These are phyloP conservation scores for Choristoneura rosaceana DNA, from an alignment of 2,888 invertebrate species.

Conservation along the genomic window DNA sequence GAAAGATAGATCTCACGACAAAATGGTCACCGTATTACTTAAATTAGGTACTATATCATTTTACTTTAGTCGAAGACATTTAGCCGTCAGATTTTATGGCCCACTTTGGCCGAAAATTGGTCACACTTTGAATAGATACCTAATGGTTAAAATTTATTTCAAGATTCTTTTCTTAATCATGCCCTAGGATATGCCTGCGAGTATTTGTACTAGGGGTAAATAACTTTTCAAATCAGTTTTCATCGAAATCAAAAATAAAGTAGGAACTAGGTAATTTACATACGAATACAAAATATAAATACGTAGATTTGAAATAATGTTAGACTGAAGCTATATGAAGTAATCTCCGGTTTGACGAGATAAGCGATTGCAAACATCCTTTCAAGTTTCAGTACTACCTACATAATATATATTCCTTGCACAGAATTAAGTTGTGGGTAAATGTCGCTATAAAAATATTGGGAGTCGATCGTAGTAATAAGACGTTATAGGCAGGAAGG, in stretches of 20 bases:
- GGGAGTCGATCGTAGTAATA: conserved; percentile 10
- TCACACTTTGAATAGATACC: too few species aligned
- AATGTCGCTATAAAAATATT: conserved; percentile 30
- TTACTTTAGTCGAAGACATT: too few species aligned
- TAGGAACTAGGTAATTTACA: background rate
- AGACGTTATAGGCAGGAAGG: conserved; percentile 46
- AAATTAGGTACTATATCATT: too few species aligned
- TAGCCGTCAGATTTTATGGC: too few species aligned
- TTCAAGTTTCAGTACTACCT: background rate
- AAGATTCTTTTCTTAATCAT: too few species aligned
- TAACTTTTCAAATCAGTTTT: too few species aligned
- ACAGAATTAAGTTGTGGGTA: conserved; percentile 1
- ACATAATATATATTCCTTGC: background rate
- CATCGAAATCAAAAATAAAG: background rate
- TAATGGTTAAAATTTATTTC: too few species aligned
- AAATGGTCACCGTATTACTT: too few species aligned
- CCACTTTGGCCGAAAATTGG: too few species aligned
- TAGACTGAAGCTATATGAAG: background rate
- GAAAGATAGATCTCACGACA: too few species aligned
- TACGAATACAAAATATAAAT: background rate
- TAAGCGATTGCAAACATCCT: conserved; percentile 17
- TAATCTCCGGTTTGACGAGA: conserved; percentile 27
- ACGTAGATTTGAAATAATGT: conserved; percentile 1
- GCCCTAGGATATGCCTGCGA: too few species aligned
- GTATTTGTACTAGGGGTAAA: too few species aligned